Evolutionary conservation across 2,113 vertebrate genomes (phyloP).

Genomic region (Alouatta palliata): DNA sequence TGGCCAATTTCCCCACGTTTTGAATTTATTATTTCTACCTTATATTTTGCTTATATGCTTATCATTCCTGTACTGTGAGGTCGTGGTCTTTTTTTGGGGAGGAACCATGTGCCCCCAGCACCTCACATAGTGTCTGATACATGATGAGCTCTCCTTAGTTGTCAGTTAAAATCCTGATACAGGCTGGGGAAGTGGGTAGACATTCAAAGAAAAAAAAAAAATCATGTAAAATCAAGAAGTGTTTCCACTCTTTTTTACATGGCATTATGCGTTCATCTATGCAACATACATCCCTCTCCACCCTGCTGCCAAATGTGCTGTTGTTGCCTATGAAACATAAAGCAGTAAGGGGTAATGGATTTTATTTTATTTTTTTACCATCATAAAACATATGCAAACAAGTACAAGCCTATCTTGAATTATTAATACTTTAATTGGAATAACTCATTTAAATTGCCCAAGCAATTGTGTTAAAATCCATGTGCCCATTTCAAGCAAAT

Average conservation of each 20-base stretch:
- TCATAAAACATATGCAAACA: not conserved
- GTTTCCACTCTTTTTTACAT: not conserved
- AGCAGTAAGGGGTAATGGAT: constrained; percentile 10
- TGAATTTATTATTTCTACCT: constrained; percentile 22
- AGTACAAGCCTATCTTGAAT: not conserved
- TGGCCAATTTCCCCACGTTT: not conserved
- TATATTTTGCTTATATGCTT: constrained; percentile 1
- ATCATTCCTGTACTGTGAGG: not conserved
- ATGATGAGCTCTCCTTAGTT: not conserved
- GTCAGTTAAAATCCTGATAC: not conserved
- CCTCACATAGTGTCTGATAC: not conserved
- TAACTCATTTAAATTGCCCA: constrained; percentile 7
- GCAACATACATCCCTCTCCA: not conserved
- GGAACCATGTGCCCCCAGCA: not conserved
- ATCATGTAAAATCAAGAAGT: not conserved
- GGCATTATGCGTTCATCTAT: not conserved
- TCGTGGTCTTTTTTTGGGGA: not conserved
- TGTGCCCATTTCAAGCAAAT: not conserved
- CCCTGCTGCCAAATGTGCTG: not conserved
- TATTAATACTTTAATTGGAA: not conserved
- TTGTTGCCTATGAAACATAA: not conserved
- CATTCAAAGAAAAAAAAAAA: not conserved
- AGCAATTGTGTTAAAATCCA: not conserved
- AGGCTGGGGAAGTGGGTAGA: not conserved
- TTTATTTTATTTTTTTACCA: not conserved